Percentiles rank a stretch among this genome's conserved stretches.
phyloP scores from a whole-genome alignment of 2,113 vertebrate species.

The Dipodomys stephensi region DNA sequence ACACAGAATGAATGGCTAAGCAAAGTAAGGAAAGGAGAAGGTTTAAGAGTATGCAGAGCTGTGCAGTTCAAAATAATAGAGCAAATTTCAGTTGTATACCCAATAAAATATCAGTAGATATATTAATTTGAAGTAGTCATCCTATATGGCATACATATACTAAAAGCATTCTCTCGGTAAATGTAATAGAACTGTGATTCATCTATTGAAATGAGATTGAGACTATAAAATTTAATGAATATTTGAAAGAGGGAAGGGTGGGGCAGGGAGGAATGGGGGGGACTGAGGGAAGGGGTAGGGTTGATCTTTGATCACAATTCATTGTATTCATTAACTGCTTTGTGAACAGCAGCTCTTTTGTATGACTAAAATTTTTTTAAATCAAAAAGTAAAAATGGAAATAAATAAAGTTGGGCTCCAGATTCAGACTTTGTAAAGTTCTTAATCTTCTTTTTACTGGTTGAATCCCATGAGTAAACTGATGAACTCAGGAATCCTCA shows the following conservation, averaged over 20 bases:
- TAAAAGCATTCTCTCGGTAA: background rate
- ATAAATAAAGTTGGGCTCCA: background rate
- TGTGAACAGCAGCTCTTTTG: too few relatives aligned
- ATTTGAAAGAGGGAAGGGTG: too few relatives aligned
- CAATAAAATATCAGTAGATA: background rate
- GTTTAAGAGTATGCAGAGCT: background rate
- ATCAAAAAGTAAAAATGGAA: background rate
- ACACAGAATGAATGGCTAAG: background rate
- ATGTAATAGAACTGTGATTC: background rate
- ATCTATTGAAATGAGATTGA: background rate
- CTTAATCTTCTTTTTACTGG: background rate
- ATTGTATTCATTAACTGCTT: too few relatives aligned
- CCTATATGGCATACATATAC: background rate
- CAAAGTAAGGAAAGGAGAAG: background rate
- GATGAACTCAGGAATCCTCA: background rate
- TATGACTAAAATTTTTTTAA: too few relatives aligned
- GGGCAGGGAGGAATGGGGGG: too few relatives aligned
- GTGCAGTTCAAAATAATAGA: background rate
- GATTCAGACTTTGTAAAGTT: background rate
- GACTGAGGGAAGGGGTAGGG: too few relatives aligned
- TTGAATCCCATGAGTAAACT: background rate
- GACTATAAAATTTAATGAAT: too few relatives aligned
- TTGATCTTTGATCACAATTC: too few relatives aligned
- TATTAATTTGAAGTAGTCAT: background rate
- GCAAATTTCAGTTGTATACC: background rate